Percentiles rank a stretch among this genome's conserved stretches.
Evolutionary conservation across 2,113 vertebrate genomes (phyloP).

Genomic region (Euleptes europaea): DNA sequence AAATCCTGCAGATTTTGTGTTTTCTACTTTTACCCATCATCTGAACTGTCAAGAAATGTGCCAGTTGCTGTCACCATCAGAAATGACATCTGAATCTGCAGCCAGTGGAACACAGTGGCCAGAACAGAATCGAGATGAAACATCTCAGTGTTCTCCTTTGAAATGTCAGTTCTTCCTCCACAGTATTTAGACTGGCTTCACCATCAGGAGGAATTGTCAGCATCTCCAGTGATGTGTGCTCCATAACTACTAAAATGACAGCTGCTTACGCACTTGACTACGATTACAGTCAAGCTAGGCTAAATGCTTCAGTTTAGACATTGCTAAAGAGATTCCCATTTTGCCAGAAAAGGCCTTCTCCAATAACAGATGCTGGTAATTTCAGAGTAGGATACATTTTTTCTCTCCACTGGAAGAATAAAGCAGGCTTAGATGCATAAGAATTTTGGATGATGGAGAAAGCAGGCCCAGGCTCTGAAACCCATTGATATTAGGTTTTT

Average conservation of each 20-base stretch:
- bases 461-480: not conserved
- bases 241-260: not conserved
- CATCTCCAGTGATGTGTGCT: not conserved
- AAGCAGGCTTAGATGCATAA: not conserved
- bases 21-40: conserved; percentile 22
- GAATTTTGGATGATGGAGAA: not conserved
- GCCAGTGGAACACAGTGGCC: not conserved
- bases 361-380: not conserved
- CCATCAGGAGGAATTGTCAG: not conserved
- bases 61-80: not conserved
- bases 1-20: not conserved
- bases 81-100: not conserved
- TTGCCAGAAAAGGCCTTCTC: not conserved
- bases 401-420: not conserved
- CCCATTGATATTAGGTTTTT: not conserved
- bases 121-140: not conserved
- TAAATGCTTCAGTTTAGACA: conserved; percentile 1
- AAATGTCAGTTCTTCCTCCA: accelerated
- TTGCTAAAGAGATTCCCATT: not conserved
- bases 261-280: not conserved
- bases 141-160: not conserved
- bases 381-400: not conserved
- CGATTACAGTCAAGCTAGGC: not conserved
- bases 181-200: not conserved
- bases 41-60: conserved; percentile 5